These are phyloP conservation scores for Barbus barbus DNA, from an alignment of 2,113 vertebrate genomes.

Conservation along the genomic window DNA sequence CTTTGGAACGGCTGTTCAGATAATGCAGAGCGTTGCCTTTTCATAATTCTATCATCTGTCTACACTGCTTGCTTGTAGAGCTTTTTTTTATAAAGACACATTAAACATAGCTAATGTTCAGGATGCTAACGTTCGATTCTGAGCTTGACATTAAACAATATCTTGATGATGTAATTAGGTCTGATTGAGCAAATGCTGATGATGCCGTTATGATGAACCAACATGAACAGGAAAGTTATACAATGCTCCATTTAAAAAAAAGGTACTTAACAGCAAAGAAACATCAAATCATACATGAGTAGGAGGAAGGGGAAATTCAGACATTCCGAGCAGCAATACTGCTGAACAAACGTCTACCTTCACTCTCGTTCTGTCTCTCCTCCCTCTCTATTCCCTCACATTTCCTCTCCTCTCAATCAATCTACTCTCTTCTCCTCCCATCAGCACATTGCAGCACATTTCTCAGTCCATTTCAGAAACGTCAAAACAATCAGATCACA, in stretches of 20 bases:
- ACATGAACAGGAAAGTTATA: background rate
- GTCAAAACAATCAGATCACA: slow-evolving; percentile 72
- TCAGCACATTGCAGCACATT: slow-evolving; percentile 56
- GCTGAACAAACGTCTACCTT: background rate
- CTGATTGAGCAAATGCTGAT: background rate
- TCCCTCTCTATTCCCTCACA: background rate
- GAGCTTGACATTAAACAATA: background rate
- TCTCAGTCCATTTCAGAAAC: slow-evolving; percentile 68
- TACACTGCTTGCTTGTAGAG: background rate
- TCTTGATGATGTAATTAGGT: background rate
- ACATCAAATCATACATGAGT: background rate
- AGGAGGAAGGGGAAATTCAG: background rate
- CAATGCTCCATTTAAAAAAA: background rate
- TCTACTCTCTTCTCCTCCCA: slow-evolving; percentile 56
- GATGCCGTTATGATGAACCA: background rate
- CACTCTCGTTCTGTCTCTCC: background rate
- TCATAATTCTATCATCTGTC: slow-evolving; percentile 6
- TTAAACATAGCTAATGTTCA: background rate
- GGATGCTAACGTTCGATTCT: background rate
- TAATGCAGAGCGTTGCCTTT: background rate
- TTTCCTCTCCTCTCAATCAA: slow-evolving; percentile 5
- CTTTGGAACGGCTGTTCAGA: background rate
- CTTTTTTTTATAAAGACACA: background rate
- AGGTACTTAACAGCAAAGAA: background rate
- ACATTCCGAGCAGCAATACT: background rate